Percentiles rank a stretch among this genome's conserved stretches.
These are phyloP conservation scores for Amblyopsis hoosieri DNA, from an alignment of 2,797 vertebrate species.

Conservation along the genomic window DNA sequence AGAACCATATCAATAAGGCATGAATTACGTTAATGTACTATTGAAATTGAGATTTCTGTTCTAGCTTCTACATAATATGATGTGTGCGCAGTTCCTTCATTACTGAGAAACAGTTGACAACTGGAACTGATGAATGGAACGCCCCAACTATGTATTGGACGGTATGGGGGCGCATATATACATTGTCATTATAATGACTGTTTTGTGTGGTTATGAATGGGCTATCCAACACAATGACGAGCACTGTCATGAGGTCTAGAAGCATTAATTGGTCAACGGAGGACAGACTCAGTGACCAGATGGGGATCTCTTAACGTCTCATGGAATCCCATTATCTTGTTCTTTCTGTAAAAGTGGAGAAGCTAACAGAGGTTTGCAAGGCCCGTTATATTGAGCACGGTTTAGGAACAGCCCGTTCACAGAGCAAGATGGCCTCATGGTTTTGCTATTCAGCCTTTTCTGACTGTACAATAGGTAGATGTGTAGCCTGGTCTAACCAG, in stretches of 20 bases:
- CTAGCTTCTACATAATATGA: not conserved
- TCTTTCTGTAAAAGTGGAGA: conserved; percentile 59
- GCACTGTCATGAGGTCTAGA: conserved; percentile 2
- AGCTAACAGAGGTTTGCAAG: conserved; percentile 47
- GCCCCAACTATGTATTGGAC: not conserved
- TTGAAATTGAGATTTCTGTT: not conserved
- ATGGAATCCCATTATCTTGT: conserved; percentile 63
- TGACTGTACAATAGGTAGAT: not conserved
- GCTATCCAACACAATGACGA: conserved; percentile 1
- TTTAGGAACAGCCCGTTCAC: conserved; percentile 51
- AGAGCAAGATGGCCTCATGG: conserved; percentile 25
- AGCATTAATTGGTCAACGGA: conserved; percentile 27
- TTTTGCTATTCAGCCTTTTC: conserved; percentile 28
- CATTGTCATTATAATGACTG: conserved; percentile 1
- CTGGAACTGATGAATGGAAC: not conserved
- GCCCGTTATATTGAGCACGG: conserved; percentile 60
- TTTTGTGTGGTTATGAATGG: not conserved
- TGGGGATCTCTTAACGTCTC: conserved; percentile 43
- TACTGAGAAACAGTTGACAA: too few relatives aligned
- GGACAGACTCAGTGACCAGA: conserved; percentile 27
- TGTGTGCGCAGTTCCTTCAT: too few relatives aligned
- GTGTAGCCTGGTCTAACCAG: too few relatives aligned
- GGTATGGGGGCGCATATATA: not conserved
- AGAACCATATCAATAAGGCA: conserved; percentile 11
- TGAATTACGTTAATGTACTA: not conserved